phyloP scores from a whole-genome alignment of 1,140 invertebrate species.

The Schlechtendalia chinensis region DNA sequence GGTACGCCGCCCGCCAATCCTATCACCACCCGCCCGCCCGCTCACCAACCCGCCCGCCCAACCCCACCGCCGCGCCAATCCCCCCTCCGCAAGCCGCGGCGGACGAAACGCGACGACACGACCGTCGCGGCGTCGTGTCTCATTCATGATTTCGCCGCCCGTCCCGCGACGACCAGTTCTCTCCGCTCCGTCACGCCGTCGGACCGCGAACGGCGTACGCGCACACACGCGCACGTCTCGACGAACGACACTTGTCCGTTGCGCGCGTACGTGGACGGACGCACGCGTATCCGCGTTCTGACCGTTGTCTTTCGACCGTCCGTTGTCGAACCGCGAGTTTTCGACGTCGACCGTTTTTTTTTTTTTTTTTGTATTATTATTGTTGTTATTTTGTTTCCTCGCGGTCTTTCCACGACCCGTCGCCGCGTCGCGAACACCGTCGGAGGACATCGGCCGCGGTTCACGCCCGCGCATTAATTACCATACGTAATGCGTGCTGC shows the following conservation, averaged over 20 bases:
- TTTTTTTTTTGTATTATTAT: not conserved
- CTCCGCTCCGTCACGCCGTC: not conserved
- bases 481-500: no score
- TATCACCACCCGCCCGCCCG: not conserved
- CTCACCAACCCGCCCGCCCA: not conserved
- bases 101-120: not conserved
- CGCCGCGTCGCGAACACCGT: no score
- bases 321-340: no score
- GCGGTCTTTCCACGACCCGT: no score
- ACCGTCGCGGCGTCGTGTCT: conserved; percentile 5
- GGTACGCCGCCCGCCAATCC: no score
- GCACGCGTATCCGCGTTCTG: not conserved
- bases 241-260: not conserved
- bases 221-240: no score
- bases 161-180: no score
- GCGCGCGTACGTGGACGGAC: not conserved
- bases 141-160: conserved; percentile 29
- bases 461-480: no score
- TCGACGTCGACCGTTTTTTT: not conserved
- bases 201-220: not conserved
- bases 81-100: no score
- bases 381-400: not conserved
- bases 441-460: no score
- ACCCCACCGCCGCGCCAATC: not conserved
- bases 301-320: no score